Conservation (phyloP, 2,113 vertebrate species). For the Pelmatolapia mariae region DNA sequence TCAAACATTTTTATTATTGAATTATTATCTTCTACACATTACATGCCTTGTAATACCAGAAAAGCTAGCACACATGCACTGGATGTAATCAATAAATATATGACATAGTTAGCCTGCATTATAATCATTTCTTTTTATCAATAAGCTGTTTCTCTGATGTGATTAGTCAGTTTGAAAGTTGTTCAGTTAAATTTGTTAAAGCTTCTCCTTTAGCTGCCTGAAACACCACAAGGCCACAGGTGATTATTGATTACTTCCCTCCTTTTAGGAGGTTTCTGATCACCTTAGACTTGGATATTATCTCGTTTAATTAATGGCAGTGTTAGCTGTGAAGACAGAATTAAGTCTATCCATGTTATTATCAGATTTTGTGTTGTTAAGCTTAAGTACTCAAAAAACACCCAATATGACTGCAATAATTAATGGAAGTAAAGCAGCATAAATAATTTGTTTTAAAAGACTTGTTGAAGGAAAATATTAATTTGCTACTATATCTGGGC, state of each 20-base stretch:
- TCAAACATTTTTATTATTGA: neutral
- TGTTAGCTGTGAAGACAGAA: neutral
- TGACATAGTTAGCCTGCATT: neutral
- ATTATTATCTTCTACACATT: neutral
- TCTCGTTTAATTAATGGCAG: neutral
- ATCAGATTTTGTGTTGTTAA: neutral
- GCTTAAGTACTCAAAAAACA: neutral
- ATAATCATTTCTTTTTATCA: neutral
- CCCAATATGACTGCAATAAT: neutral
- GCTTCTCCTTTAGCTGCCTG: neutral
- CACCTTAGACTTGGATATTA: neutral
- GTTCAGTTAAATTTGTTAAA: neutral
- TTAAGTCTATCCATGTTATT: neutral
- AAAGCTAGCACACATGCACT: neutral
- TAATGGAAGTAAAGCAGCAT: neutral
- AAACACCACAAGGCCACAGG: neutral
- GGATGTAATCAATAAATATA: neutral
- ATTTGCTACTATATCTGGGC: neutral
- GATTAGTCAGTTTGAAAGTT: neutral
- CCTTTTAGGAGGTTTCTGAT: neutral
- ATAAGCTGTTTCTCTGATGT: neutral
- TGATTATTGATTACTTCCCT: neutral
- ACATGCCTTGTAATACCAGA: neutral
- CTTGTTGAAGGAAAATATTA: neutral
- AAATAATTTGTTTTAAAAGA: neutral